Base-by-base conservation (phyloP, 2,888 invertebrate species). In the Aleiodes leptofemur region DNA sequence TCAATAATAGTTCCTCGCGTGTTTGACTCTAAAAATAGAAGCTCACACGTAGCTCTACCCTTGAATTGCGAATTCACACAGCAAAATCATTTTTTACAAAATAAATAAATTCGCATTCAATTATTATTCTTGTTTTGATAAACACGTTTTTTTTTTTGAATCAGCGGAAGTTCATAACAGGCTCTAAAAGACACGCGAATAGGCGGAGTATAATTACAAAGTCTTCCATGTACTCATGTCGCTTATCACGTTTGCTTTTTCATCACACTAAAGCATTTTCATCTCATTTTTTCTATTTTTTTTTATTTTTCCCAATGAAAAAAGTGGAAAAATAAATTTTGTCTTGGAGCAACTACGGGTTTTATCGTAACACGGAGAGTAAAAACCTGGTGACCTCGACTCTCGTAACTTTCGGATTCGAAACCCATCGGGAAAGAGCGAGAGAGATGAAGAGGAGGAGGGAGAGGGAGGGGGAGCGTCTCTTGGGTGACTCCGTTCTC, bases 241-340 rank as follows among this genome's bases (percentile, higher is more conserved):
- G n/a, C 38, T 61, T 61, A 61, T 61, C 61, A 38, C 14, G 14
- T 14, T 61, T n/a, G 11, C 31, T 61, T 14, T n/a, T 16, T 7
- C 43, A 38, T 61, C 34, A 38, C 61, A 9, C 34, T 61, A 6
- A 38, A 16, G 38, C 34, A 34, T 38, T 70, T 69, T 73, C 50
- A 56, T 66, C 14, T 73, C 56, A 16, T 56, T 69, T 14, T 53
- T 50, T n/a, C n/a, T n/a, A n/a, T n/a, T n/a, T 97, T 96, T 90
- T 97, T 97, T 87, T 91, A 23, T 94, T 96, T 57, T 34, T 31
- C 5, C 31, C 98, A 56, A 56, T 16, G 9, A 48, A 14, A 43
- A 48, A 48, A 7, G 6, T 48, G 43, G 43, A 23, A 64, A 34
- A 68, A 68, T 51, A 51, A 68, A 53, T 31, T 68, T 68, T 31